Conservation (phyloP, 2,888 invertebrate species). For the Asteroscopus sphinx region DNA sequence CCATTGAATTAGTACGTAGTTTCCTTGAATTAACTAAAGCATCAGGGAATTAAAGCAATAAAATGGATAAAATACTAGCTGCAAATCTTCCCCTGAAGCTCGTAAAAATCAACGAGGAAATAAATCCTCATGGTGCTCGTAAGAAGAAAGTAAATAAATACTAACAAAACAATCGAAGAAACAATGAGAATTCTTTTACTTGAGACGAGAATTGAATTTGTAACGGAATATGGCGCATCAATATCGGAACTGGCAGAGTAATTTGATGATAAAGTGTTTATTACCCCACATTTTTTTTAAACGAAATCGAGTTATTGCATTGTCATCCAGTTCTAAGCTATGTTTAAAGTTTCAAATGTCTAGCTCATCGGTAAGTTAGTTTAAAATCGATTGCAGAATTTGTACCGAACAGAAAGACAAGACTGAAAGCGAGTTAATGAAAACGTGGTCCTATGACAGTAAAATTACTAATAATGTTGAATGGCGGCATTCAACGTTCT, state of each 20-base stretch:
- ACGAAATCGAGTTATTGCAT: no score
- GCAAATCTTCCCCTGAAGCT: conserved; percentile 40
- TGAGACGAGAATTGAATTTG: conserved; percentile 33
- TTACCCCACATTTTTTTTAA: no score
- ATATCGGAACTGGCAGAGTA: no score
- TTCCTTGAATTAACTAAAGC: conserved; percentile 14
- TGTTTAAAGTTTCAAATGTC: no score
- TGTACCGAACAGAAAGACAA: conserved; percentile 12
- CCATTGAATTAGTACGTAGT: conserved; percentile 28
- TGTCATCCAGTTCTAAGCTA: no score
- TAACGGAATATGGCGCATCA: conserved; percentile 7
- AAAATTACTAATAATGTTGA: conserved; percentile 7
- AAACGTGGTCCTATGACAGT: not conserved
- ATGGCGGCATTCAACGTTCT: conserved; percentile 8
- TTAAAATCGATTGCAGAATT: no score
- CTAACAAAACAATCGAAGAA: conserved; percentile 23
- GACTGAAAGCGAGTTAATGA: no score
- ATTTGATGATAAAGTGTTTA: no score
- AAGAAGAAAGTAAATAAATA: conserved; percentile 27
- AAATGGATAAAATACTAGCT: conserved; percentile 31
- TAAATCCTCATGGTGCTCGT: conserved; percentile 25
- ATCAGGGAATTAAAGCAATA: conserved; percentile 21
- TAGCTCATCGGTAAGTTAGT: no score
- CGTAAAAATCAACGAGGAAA: conserved; percentile 36
- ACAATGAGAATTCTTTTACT: conserved; percentile 21